These are phyloP conservation scores for Drosophila persimilis DNA, from an alignment of 1,140 invertebrate species.

Conservation along the genomic window DNA sequence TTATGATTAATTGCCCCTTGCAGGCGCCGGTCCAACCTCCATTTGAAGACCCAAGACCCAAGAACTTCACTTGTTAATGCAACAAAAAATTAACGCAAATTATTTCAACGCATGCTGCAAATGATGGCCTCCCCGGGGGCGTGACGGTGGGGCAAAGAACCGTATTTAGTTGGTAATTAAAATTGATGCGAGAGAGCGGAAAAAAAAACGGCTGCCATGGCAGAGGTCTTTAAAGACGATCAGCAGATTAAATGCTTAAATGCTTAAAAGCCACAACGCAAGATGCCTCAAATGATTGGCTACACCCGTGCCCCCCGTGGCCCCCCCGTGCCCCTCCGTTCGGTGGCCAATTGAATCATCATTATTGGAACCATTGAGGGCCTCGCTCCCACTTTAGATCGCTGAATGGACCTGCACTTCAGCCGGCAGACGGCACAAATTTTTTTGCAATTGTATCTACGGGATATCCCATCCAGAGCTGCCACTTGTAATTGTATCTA, in stretches of 20 bases:
- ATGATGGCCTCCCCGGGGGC: constrained; percentile 32
- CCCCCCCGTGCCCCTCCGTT: too few species aligned
- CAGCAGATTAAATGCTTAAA: too few species aligned
- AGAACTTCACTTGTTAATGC: constrained; percentile 46
- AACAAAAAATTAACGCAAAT: constrained; percentile 62
- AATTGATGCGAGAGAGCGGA: constrained; percentile 27
- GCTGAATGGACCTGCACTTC: constrained; percentile 44
- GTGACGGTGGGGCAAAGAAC: constrained; percentile 6
- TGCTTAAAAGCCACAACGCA: too few species aligned
- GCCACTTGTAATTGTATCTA: constrained; percentile 10
- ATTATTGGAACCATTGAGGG: constrained; percentile 14
- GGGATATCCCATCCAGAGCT: constrained; percentile 14
- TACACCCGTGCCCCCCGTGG: too few species aligned
- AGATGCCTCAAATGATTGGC: too few species aligned
- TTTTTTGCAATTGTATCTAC: constrained; percentile 55
- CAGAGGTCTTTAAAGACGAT: not conserved
- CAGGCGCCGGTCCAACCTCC: constrained; percentile 57
- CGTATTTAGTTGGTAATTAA: constrained; percentile 53
- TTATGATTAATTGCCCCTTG: constrained; percentile 76
- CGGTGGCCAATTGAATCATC: constrained; percentile 16
- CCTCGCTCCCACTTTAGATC: constrained; percentile 32
- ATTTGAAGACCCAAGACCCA: not conserved
- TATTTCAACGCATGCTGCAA: constrained; percentile 68
- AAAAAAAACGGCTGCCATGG: not conserved
- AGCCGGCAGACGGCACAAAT: constrained; percentile 45